These are phyloP conservation scores for Danaus melanippus DNA, from an alignment of 1,140 invertebrate species.

Conservation along the genomic window DNA sequence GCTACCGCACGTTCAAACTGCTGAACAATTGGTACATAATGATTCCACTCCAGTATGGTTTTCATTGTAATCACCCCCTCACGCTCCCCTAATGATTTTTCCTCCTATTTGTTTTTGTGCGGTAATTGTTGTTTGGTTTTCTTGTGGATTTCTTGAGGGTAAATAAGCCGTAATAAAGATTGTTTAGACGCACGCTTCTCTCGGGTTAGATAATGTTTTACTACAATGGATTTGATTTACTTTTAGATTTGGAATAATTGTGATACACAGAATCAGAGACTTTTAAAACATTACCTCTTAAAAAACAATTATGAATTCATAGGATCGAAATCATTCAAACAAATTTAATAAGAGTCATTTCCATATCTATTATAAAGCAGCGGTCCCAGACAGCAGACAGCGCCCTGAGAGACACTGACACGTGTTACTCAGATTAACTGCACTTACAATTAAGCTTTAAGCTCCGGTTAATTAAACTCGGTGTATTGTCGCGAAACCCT, in stretches of 20 bases:
- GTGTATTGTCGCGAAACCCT: constrained; percentile 60
- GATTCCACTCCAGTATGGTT: constrained; percentile 49
- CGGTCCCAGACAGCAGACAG: constrained; percentile 29
- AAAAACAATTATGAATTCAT: no score
- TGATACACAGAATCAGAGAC: no score
- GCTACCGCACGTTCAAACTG: constrained; percentile 34
- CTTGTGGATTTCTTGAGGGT: constrained; percentile 56
- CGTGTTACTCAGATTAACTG: constrained; percentile 62
- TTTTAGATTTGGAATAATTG: no score
- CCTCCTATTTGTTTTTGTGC: constrained; percentile 66
- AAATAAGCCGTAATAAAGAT: constrained; percentile 38
- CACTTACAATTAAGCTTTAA: constrained; percentile 68
- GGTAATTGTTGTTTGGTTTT: constrained; percentile 67
- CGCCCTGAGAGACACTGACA: constrained; percentile 45
- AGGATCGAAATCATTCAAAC: no score
- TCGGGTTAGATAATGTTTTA: no score
- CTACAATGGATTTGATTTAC: no score
- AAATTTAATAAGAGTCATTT: constrained; percentile 27
- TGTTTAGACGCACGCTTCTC: constrained; percentile 24
- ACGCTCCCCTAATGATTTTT: constrained; percentile 61
- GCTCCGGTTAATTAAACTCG: constrained; percentile 63
- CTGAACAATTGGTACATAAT: constrained; percentile 45
- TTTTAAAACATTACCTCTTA: no score
- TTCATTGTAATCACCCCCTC: constrained; percentile 57
- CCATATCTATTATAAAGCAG: constrained; percentile 43